These are phyloP conservation scores for Cynopterus brachyotis DNA, from an alignment of 2,113 vertebrate genomes.

Conservation along the genomic window DNA sequence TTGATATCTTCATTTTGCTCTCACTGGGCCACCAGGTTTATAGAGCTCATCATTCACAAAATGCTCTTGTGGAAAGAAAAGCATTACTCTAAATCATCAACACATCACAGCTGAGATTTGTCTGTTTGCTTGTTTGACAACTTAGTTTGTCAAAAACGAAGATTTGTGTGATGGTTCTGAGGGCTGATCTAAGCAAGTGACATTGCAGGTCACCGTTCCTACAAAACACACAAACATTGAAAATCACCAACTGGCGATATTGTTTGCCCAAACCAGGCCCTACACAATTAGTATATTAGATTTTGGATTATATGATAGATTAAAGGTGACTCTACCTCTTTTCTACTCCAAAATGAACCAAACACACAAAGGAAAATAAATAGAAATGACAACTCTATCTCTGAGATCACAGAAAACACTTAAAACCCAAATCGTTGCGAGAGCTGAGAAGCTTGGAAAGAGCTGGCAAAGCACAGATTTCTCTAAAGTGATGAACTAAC, in stretches of 20 bases:
- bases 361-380: neutral
- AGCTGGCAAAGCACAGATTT: neutral
- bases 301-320: neutral
- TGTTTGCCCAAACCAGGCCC: neutral
- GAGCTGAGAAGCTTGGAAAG: neutral
- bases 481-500: neutral
- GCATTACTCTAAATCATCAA: neutral
- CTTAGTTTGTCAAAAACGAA: neutral
- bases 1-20: conserved; percentile 74
- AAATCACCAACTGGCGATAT: neutral
- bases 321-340: neutral
- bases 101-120: too few species aligned
- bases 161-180: neutral
- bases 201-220: neutral
- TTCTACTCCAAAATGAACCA: neutral
- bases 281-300: neutral
- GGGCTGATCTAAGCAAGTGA: neutral
- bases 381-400: neutral
- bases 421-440: neutral
- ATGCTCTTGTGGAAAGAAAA: conserved; percentile 73
- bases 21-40: conserved; percentile 72
- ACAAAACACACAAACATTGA: neutral
- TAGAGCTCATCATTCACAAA: conserved; percentile 80
- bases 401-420: neutral
- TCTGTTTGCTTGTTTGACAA: neutral